Evolutionary conservation across 2,797 vertebrate genomes (phyloP).

Genomic region (Presbytis comata): DNA sequence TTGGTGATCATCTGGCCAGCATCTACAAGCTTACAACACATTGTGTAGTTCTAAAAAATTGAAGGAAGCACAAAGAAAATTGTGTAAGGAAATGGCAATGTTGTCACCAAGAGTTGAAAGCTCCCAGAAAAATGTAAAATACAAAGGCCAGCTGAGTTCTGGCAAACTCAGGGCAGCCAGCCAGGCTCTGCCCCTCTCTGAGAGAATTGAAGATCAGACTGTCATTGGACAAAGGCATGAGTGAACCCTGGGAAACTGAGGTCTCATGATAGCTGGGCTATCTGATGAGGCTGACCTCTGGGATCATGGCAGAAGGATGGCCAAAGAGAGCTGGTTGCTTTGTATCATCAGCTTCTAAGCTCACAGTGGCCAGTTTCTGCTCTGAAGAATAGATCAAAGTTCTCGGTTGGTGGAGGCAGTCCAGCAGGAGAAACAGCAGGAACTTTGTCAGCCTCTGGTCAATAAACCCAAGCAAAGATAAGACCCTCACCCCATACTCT

Average conservation of each 20-base stretch:
- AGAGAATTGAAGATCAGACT: neutral
- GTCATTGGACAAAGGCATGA: neutral
- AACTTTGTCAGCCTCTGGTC: neutral
- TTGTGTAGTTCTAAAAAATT: neutral
- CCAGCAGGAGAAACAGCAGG: too few relatives aligned
- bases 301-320: too few relatives aligned
- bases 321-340: accelerated
- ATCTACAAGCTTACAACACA: accelerated
- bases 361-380: neutral
- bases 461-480: neutral
- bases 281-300: accelerated
- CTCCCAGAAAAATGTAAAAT: neutral
- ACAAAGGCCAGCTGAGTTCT: too few relatives aligned
- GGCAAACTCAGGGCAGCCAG: too few relatives aligned
- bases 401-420: too few relatives aligned
- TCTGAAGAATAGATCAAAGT: too few relatives aligned
- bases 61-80: neutral
- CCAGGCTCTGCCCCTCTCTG: too few relatives aligned
- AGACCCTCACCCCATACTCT: neutral
- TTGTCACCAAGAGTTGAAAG: neutral
- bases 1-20: neutral
- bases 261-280: accelerated
- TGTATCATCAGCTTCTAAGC: accelerated
- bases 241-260: accelerated
- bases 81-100: accelerated